These are phyloP conservation scores for Theristicus caerulescens DNA, from an alignment of 2,113 vertebrate species.

Conservation along the genomic window DNA sequence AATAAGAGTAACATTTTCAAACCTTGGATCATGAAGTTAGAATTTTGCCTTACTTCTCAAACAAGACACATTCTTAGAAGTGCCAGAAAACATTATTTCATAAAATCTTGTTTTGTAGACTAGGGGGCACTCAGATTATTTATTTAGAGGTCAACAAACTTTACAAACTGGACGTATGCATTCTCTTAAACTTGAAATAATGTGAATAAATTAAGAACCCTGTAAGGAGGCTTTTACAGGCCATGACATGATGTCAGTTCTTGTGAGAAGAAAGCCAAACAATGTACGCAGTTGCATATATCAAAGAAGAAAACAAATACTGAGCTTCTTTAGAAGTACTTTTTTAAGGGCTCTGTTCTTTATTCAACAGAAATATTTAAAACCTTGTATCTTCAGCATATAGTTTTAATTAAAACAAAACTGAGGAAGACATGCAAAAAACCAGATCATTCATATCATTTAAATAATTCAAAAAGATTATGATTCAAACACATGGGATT, in stretches of 20 bases:
- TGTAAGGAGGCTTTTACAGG: not conserved
- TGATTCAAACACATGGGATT: not conserved
- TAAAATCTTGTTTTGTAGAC: not conserved
- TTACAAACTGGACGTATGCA: not conserved
- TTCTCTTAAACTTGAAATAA: not conserved
- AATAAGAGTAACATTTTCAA: not conserved
- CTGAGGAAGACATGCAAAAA: not conserved
- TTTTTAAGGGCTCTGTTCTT: not conserved
- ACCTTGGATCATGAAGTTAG: not conserved
- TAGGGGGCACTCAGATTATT: not conserved
- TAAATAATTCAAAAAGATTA: not conserved
- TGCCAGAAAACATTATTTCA: not conserved
- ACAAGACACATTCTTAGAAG: not conserved
- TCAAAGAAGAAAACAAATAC: not conserved
- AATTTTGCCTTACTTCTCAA: not conserved
- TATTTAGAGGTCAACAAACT: not conserved
- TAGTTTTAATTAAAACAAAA: not conserved
- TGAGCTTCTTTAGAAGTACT: not conserved
- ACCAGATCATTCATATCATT: not conserved
- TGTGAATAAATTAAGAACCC: not conserved
- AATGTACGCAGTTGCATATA: not conserved
- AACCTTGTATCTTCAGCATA: not conserved
- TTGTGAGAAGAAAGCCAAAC: not conserved
- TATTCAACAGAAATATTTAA: not conserved
- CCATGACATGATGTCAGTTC: not conserved